phyloP scores from a whole-genome alignment of 2,797 vertebrate genomes.

The Setipinna tenuifilis region DNA sequence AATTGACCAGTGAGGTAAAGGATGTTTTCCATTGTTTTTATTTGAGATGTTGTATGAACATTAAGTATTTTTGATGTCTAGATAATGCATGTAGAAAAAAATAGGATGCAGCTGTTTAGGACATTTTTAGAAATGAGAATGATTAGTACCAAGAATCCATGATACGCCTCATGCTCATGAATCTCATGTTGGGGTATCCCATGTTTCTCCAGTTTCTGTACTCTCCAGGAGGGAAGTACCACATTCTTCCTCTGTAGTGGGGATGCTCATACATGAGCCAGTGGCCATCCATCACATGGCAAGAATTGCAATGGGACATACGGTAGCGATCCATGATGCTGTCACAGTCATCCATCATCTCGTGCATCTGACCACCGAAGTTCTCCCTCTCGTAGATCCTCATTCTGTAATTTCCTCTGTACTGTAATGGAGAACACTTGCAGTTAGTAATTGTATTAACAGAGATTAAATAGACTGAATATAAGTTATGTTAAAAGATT shows the following conservation, averaged over 20 bases:
- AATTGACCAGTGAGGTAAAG: too few species aligned
- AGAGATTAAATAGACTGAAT: too few species aligned
- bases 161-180: too few species aligned
- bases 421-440: background rate
- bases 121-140: too few species aligned
- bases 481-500: background rate
- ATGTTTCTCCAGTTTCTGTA: background rate
- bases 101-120: too few species aligned
- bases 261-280: constrained; percentile 27
- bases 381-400: constrained; percentile 26
- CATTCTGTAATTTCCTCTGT: constrained; percentile 24
- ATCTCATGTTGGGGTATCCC: too few species aligned
- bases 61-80: too few species aligned
- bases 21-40: too few species aligned
- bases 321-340: constrained; percentile 22
- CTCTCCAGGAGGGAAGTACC: constrained; percentile 29
- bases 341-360: constrained; percentile 23
- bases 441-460: too few species aligned
- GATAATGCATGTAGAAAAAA: too few species aligned
- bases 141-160: too few species aligned
- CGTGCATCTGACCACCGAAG: constrained; percentile 20
- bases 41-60: too few species aligned
- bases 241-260: constrained; percentile 26
- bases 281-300: constrained; percentile 25
- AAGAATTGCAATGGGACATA: constrained; percentile 24